phyloP scores from a whole-genome alignment of 2,888 invertebrate genomes.

The Noctua janthe region DNA sequence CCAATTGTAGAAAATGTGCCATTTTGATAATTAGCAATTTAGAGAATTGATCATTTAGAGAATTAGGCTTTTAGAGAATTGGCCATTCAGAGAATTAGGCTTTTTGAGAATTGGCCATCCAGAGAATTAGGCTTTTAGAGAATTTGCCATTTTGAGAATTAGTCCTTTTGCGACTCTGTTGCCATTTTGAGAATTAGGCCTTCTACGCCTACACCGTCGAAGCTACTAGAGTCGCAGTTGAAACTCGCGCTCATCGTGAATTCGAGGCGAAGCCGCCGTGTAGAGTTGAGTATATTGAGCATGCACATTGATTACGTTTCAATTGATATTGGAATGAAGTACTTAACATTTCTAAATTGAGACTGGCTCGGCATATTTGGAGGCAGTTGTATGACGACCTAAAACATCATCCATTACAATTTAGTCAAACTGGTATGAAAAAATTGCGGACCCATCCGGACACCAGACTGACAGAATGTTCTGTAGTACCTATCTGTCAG shows the following conservation, averaged over 20 bases:
- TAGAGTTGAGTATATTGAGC: neutral
- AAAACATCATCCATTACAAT: neutral
- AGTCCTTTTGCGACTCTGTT: too few species aligned
- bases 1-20: too few species aligned
- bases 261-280: neutral
- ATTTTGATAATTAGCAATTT: too few species aligned
- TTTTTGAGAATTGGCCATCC: too few species aligned
- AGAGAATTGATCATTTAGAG: too few species aligned
- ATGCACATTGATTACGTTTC: constrained; percentile 17
- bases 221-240: neutral
- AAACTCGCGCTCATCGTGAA: neutral
- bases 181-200: too few species aligned
- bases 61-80: too few species aligned
- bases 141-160: too few species aligned
- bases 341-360: constrained; percentile 3
- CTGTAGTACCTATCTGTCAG: neutral
- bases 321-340: constrained; percentile 15
- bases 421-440: neutral
- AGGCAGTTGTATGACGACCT: neutral
- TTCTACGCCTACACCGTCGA: too few species aligned
- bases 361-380: neutral
- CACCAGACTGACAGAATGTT: neutral
- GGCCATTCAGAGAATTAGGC: too few species aligned
- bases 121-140: too few species aligned
- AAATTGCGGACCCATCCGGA: neutral